phyloP scores from a whole-genome alignment of 2,113 vertebrate genomes.

The Nothobranchius kuhntae region DNA sequence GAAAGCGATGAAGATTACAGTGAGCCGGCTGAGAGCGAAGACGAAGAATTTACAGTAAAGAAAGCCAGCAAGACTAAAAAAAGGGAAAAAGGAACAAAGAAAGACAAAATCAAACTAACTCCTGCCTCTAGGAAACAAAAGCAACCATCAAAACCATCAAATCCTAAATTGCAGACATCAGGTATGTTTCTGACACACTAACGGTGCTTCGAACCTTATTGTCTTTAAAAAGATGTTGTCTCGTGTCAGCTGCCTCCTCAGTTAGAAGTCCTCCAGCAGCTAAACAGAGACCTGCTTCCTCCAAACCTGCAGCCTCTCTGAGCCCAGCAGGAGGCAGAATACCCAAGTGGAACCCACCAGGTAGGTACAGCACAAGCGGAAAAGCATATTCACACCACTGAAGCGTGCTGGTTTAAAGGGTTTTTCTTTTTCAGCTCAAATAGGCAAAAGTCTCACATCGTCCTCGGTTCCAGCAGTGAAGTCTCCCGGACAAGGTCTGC shows the following conservation, averaged over 20 bases:
- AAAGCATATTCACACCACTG: background rate
- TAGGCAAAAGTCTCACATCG: constrained; percentile 74
- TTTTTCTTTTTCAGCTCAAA: constrained; percentile 66
- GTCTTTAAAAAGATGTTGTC: background rate
- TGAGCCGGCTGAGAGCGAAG: constrained; percentile 72
- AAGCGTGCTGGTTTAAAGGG: too few relatives aligned
- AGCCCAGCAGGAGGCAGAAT: constrained; percentile 76
- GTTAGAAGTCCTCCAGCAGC: constrained; percentile 48
- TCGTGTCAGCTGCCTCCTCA: constrained; percentile 24
- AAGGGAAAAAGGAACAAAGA: constrained; percentile 51
- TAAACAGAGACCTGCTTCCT: constrained; percentile 35
- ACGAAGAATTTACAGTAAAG: constrained; percentile 78
- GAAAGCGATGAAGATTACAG: constrained; percentile 80
- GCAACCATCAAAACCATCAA: constrained; percentile 50
- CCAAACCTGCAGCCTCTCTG: constrained; percentile 42
- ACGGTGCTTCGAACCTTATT: background rate
- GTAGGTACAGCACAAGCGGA: constrained; percentile 56
- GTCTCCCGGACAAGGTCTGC: constrained; percentile 87
- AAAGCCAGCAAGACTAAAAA: constrained; percentile 61
- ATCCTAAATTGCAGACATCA: constrained; percentile 50
- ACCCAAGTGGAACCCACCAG: constrained; percentile 90
- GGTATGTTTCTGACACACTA: constrained; percentile 38
- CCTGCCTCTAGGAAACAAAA: constrained; percentile 69
- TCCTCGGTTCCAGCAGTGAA: constrained; percentile 60
- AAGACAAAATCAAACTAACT: constrained; percentile 25